Conservation (phyloP, 1,140 invertebrate species). For the Leucophenga varia region DNA sequence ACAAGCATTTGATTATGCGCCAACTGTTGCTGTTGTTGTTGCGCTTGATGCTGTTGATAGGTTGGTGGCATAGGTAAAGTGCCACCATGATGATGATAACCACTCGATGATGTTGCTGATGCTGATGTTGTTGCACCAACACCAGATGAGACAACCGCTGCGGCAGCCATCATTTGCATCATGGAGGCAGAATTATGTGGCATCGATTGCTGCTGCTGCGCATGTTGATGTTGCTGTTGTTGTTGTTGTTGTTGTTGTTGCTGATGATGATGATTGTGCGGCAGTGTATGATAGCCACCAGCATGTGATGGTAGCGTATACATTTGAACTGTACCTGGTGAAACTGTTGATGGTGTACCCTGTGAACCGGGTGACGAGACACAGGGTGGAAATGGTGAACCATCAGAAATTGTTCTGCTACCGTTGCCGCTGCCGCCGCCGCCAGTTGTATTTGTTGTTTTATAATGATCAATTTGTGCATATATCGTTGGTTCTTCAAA, state of each 20-base stretch:
- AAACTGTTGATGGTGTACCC: conserved; percentile 49
- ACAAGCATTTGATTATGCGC: conserved; percentile 45
- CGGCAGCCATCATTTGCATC: conserved; percentile 46
- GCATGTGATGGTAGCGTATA: conserved; percentile 49
- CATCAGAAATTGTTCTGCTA: conserved; percentile 20
- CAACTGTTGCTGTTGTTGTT: conserved; percentile 30
- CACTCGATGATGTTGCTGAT: conserved; percentile 36
- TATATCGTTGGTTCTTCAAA: conserved; percentile 66
- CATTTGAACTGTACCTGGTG: conserved; percentile 51
- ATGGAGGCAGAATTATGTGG: conserved; percentile 46
- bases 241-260: conserved; percentile 18
- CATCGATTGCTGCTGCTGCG: conserved; percentile 8
- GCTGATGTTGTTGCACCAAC: neutral
- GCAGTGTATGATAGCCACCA: conserved; percentile 51
- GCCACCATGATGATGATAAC: conserved; percentile 32
- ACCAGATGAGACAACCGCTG: neutral
- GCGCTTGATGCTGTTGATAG: conserved; percentile 47
- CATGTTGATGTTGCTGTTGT: neutral
- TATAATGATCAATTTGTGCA: conserved; percentile 69
- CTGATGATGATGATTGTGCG: conserved; percentile 45
- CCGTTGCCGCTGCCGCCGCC: conserved; percentile 45
- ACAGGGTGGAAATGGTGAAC: conserved; percentile 32
- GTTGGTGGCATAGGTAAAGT: conserved; percentile 47
- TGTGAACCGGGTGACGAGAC: conserved; percentile 46
- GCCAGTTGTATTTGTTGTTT: conserved; percentile 27